Conservation (phyloP, 1,140 invertebrate genomes). For the Neodiprion lecontei region DNA sequence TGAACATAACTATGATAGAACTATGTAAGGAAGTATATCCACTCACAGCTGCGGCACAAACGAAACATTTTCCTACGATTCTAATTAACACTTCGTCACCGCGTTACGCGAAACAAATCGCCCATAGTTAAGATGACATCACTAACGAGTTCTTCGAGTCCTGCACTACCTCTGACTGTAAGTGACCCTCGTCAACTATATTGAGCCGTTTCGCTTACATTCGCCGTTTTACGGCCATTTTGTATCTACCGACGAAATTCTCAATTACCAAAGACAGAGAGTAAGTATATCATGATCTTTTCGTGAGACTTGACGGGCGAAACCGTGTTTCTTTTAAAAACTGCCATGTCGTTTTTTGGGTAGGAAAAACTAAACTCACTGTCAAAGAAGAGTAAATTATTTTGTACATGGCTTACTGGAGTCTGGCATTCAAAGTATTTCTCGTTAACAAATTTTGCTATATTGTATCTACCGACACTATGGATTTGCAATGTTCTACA, state of each 20-base stretch:
- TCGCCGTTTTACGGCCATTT: background rate
- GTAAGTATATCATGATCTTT: background rate
- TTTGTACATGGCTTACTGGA: too few relatives aligned
- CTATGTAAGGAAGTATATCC: background rate
- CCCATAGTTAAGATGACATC: conserved; percentile 10
- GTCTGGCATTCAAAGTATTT: too few relatives aligned
- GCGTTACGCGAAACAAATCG: conserved; percentile 30
- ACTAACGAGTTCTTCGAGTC: background rate
- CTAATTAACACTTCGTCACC: conserved; percentile 35
- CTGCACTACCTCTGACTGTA: background rate
- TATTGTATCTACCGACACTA: too few relatives aligned
- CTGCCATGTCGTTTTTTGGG: background rate
- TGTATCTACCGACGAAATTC: background rate
- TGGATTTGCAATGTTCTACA: too few relatives aligned
- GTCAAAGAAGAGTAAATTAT: background rate
- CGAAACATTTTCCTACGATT: conserved; percentile 28
- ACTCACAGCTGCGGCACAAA: conserved; percentile 1
- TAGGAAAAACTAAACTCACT: background rate
- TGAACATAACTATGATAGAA: conserved; percentile 25
- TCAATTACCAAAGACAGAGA: background rate
- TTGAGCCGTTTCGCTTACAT: background rate
- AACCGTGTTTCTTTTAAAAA: background rate
- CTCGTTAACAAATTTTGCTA: too few relatives aligned
- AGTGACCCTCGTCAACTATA: background rate
- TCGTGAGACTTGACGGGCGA: background rate